A percentile compares a stretch with the other conserved stretches of the same genome.
These are phyloP conservation scores for Ictalurus furcatus DNA, from an alignment of 2,113 vertebrate species.

Conservation along the genomic window DNA sequence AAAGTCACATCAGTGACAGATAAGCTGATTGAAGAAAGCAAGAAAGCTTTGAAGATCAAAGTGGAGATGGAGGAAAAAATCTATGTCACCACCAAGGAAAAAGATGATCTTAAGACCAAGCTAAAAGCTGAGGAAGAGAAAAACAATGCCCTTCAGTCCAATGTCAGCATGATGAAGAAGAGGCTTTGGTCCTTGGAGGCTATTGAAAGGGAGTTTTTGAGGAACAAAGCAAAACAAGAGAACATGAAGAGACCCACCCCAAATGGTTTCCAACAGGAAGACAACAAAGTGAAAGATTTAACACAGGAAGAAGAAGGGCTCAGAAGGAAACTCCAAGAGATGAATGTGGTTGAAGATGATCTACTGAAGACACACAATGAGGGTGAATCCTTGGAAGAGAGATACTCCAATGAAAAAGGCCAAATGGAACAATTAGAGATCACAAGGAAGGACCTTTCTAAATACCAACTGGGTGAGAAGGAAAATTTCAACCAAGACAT, in stretches of 20 bases:
- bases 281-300: conserved; percentile 95
- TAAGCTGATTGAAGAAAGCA: conserved; percentile 94
- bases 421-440: conserved; percentile 87
- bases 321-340: conserved; percentile 87
- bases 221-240: conserved; percentile 87
- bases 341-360: conserved; percentile 90
- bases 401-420: conserved; percentile 80
- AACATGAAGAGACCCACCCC: conserved; percentile 74
- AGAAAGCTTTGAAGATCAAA: conserved; percentile 89
- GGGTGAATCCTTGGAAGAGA: conserved; percentile 86
- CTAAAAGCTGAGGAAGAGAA: conserved; percentile 87
- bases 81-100: conserved; percentile 82
- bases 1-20: conserved; percentile 91
- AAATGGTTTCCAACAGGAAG: conserved; percentile 84
- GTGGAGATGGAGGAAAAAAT: conserved; percentile 93
- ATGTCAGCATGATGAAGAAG: conserved; percentile 87
- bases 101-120: conserved; percentile 87
- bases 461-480: conserved; percentile 90
- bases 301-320: conserved; percentile 92
- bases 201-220: conserved; percentile 84
- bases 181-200: conserved; percentile 89
- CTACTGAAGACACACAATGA: conserved; percentile 89
- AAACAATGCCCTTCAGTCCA: conserved; percentile 86
- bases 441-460: conserved; percentile 84
- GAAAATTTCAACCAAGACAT: conserved; percentile 87